phyloP scores from a whole-genome alignment of 2,113 vertebrate species.

The Melanerpes aurifrons region DNA sequence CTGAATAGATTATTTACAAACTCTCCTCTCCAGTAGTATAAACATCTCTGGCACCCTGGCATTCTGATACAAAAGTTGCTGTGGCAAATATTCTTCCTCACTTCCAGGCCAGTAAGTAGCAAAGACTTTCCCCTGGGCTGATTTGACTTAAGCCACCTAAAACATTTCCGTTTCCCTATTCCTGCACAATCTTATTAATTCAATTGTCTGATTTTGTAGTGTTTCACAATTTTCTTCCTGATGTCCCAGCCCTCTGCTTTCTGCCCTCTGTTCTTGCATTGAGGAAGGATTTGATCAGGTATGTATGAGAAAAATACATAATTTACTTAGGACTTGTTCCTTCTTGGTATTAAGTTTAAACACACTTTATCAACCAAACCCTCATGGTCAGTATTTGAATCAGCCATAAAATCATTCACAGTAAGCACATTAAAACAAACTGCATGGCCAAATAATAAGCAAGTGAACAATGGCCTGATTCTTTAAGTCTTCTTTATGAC shows the following conservation, averaged over 20 bases:
- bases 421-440: background rate
- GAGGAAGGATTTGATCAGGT: background rate
- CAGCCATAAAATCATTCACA: background rate
- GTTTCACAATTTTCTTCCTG: background rate
- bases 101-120: slow-evolving; percentile 44
- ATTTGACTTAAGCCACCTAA: slow-evolving; percentile 44
- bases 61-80: slow-evolving; percentile 64
- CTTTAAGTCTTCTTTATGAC: background rate
- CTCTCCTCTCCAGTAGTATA: slow-evolving; percentile 25
- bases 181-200: background rate
- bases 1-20: slow-evolving; percentile 21
- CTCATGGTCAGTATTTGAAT: background rate
- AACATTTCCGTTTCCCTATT: background rate
- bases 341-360: background rate
- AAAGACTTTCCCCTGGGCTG: slow-evolving; percentile 50
- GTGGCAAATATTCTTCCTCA: slow-evolving; percentile 62
- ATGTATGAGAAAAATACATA: background rate
- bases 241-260: background rate
- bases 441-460: background rate
- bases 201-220: background rate
- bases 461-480: background rate
- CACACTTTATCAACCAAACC: background rate
- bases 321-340: background rate
- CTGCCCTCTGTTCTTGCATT: background rate
- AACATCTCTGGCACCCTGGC: slow-evolving; percentile 37